A percentile compares a stretch with the other conserved stretches of the same genome.
These are phyloP conservation scores for Oscarella lobularis DNA, from an alignment of 37 sponge, comb jelly and placozoan genomes.

Conservation along the genomic window DNA sequence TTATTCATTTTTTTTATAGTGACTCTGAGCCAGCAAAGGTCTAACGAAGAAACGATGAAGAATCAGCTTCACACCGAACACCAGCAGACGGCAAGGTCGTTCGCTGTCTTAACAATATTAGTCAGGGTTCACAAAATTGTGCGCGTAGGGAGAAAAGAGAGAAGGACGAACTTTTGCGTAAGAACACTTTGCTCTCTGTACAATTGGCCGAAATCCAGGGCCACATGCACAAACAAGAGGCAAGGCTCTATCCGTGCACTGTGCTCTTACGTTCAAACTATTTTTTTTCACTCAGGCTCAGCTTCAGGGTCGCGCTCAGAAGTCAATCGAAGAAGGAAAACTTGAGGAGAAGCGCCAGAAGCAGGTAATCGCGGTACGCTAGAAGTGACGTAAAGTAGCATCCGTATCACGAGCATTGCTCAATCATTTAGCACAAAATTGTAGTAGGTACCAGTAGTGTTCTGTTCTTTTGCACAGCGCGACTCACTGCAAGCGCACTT, in stretches of 20 bases:
- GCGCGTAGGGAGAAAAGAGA: background rate
- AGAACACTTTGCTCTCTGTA: background rate
- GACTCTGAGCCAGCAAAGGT: background rate
- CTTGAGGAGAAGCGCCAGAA: background rate
- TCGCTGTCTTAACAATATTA: background rate
- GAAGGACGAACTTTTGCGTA: background rate
- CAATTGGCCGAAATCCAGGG: background rate
- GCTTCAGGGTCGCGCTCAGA: too few relatives aligned
- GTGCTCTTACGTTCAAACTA: too few relatives aligned
- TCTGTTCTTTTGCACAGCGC: background rate
- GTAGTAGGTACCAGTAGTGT: too few relatives aligned
- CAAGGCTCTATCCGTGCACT: too few relatives aligned
- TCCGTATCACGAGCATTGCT: too few relatives aligned
- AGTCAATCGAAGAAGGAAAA: background rate
- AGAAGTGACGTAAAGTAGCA: too few relatives aligned
- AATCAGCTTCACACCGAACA: background rate
- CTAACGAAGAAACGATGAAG: background rate
- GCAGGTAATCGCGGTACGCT: too few relatives aligned
- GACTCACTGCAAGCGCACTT: background rate
- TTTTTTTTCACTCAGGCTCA: too few relatives aligned
- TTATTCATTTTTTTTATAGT: background rate
- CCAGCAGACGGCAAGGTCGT: background rate
- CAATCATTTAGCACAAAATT: too few relatives aligned
- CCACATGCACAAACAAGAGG: background rate
- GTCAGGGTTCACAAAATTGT: background rate